phyloP scores from a whole-genome alignment of 2,113 vertebrate species.

The Cryptotis parvus region DNA sequence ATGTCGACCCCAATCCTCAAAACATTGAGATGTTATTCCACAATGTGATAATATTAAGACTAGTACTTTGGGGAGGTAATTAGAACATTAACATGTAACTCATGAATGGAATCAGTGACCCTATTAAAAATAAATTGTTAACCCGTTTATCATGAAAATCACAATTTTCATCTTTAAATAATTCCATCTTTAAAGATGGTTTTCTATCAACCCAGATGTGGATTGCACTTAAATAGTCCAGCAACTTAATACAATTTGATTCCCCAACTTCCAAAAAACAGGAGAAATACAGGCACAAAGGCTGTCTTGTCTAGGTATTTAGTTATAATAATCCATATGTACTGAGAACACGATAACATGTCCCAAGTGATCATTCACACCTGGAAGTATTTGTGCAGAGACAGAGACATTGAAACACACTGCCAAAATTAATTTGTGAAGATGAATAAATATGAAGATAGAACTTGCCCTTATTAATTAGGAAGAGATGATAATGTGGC shows the following conservation, averaged over 20 bases:
- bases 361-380: not conserved
- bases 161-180: too few relatives aligned
- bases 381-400: not conserved
- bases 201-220: not conserved
- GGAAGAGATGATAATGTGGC: conserved; percentile 40
- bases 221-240: not conserved
- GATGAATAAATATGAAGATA: conserved; percentile 45
- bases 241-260: not conserved
- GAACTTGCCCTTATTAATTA: conserved; percentile 52
- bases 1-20: not conserved
- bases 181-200: not conserved
- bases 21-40: not conserved
- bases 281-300: not conserved
- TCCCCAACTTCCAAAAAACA: not conserved
- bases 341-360: not conserved
- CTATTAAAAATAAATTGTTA: not conserved
- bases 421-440: conserved; percentile 54
- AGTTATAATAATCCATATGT: not conserved
- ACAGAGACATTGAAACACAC: not conserved
- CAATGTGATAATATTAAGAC: not conserved
- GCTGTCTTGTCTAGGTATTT: not conserved
- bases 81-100: not conserved
- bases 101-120: not conserved
- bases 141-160: not conserved
- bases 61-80: not conserved